Evolutionary conservation across 2,888 invertebrate species (phyloP), one percentile per base, ranked within the genome.

Genomic region (Morpho achilles): DNA sequence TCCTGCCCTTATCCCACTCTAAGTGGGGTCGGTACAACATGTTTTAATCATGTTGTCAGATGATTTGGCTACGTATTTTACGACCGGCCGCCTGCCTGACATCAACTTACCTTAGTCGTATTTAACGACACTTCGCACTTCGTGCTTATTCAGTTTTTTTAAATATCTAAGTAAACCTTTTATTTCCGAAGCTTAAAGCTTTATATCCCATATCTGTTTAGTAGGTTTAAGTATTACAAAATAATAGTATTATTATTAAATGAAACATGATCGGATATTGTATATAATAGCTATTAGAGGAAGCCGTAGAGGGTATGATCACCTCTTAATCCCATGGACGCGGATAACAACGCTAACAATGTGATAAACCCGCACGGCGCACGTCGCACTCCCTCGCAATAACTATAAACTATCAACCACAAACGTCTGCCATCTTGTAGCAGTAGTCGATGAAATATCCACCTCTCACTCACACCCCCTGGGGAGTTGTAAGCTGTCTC

Each of bases 401-500:
- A 89, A 89, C 89, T 87, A 90, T 89, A 89, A 89, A 90, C 89
- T 89, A 89, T 88, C 88, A 87, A 84, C 89, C 89, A 80, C 89
- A 86, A 89, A 87, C 80, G 87, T 86, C 88, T 89, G 85, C 89
- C 87, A 87, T 90, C 89, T 89, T 89, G 87, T 83, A 85, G 76
- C 73, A 68, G 77, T 74, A 87, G 76, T 81, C 84, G 87, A 84
- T 87, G 87, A 82, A 84, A 82, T 80, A 82, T 78, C 80, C 74
- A 69, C 82, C 78, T 85, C 85, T 84, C 82, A 73, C 82, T 84
- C 82, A 70, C 76, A 74, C 80, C 73, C 70, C 64, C 45, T 59
- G 60, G 68, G 67, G 70, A 56, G 67, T 61, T 64, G 68, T 62
- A 67, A 63, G 57, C 69, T 65, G 62, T 80, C 80, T 79, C 80